Evolutionary conservation across 2,797 vertebrate genomes (phyloP).

Genomic region (Tauraco hartlaubi): DNA sequence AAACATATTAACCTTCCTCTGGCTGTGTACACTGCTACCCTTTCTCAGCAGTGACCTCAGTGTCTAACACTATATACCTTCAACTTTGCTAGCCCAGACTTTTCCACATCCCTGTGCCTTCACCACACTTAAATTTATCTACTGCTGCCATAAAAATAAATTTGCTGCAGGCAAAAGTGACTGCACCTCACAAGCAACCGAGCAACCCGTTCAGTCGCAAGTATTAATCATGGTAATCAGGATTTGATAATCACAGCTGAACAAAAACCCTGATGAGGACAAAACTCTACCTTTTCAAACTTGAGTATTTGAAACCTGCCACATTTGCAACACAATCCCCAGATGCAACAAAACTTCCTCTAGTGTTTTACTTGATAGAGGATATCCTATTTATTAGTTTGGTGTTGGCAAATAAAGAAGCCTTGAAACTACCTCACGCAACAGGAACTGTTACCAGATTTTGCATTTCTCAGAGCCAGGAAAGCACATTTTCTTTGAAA

Average conservation of each 20-base stretch:
- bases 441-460: not conserved
- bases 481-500: not conserved
- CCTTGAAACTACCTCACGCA: not conserved
- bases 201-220: not conserved
- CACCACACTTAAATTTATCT: not conserved
- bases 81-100: not conserved
- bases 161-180: not conserved
- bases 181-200: not conserved
- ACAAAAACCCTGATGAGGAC: not conserved
- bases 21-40: not conserved
- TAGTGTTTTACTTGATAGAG: not conserved
- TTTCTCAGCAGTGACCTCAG: not conserved
- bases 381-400: not conserved
- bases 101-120: not conserved
- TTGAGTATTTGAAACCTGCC: not conserved
- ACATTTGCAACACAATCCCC: not conserved
- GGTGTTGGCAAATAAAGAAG: not conserved
- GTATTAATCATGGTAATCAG: not conserved
- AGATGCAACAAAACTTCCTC: not conserved
- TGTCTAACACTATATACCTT: not conserved
- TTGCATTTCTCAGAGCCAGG: not conserved
- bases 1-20: slow-evolving; percentile 45
- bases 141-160: not conserved
- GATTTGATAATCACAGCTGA: not conserved
- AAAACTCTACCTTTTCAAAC: not conserved